phyloP scores from a whole-genome alignment of 2,797 vertebrate species.

The Enteromius fasciolatus region DNA sequence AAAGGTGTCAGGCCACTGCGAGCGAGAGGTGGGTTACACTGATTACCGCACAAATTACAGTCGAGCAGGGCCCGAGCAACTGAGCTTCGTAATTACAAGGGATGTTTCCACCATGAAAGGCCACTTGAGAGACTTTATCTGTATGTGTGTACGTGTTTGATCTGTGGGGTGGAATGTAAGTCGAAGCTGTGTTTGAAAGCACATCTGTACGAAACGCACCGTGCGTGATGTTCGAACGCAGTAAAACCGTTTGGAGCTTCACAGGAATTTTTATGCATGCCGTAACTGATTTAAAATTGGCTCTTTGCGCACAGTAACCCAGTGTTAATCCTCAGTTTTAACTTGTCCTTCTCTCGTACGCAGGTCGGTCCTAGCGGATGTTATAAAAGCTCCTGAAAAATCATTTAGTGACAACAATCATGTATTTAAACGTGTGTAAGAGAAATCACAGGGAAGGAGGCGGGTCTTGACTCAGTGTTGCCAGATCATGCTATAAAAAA shows the following conservation, averaged over 20 bases:
- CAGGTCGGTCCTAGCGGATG: not conserved
- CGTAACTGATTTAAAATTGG: slow-evolving; percentile 16
- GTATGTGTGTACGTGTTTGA: slow-evolving; percentile 35
- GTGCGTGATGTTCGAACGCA: slow-evolving; percentile 27
- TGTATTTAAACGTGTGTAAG: not conserved
- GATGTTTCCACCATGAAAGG: slow-evolving; percentile 51
- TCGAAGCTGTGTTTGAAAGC: slow-evolving; percentile 33
- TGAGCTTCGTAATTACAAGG: slow-evolving; percentile 69
- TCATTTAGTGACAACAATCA: not conserved
- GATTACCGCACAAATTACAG: slow-evolving; percentile 68
- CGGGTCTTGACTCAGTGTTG: not conserved
- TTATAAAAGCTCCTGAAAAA: not conserved
- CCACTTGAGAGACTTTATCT: slow-evolving; percentile 23
- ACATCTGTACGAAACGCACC: slow-evolving; percentile 15
- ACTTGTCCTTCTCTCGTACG: slow-evolving; percentile 2
- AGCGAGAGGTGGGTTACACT: slow-evolving; percentile 62
- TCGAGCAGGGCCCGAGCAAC: slow-evolving; percentile 65
- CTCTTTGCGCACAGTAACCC: not conserved
- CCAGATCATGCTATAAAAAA: not conserved
- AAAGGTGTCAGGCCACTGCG: slow-evolving; percentile 74
- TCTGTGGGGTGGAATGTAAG: slow-evolving; percentile 51
- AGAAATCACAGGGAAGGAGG: not conserved
- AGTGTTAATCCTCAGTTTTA: slow-evolving; percentile 25
- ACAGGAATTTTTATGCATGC: slow-evolving; percentile 38
- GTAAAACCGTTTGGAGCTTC: slow-evolving; percentile 8